These are phyloP conservation scores for Rhynchotus rufescens DNA, from an alignment of 2,797 vertebrate genomes.

Conservation along the genomic window DNA sequence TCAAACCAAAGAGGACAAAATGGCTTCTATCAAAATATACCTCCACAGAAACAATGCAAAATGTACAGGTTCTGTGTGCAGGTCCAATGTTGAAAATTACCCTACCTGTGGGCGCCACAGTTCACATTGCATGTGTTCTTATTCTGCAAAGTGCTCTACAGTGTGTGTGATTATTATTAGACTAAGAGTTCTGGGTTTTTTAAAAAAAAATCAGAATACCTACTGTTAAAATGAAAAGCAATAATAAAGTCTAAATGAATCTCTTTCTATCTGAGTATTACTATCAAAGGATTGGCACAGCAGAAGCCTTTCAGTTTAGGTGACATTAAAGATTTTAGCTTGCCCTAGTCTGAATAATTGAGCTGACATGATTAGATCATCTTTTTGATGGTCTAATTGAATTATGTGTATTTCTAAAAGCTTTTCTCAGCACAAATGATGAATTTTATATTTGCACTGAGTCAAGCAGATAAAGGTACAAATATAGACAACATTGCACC, in stretches of 20 bases:
- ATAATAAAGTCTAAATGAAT: neutral
- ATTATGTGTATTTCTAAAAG: conserved; percentile 26
- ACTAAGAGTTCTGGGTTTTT: neutral
- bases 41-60: neutral
- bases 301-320: neutral
- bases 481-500: neutral
- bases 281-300: neutral
- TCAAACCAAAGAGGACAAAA: neutral
- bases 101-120: neutral
- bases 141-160: neutral
- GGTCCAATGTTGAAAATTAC: fast-evolving
- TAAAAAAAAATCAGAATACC: neutral
- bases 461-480: neutral
- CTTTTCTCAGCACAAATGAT: neutral
- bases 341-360: conserved; percentile 7
- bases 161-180: neutral
- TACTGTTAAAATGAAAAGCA: neutral
- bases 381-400: conserved; percentile 49
- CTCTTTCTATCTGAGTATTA: neutral
- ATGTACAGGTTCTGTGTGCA: neutral
- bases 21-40: neutral
- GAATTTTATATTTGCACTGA: neutral
- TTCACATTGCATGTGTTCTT: neutral
- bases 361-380: conserved; percentile 40
- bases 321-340: neutral